phyloP scores from a whole-genome alignment of 2,888 invertebrate genomes.

The Seira musarum region DNA sequence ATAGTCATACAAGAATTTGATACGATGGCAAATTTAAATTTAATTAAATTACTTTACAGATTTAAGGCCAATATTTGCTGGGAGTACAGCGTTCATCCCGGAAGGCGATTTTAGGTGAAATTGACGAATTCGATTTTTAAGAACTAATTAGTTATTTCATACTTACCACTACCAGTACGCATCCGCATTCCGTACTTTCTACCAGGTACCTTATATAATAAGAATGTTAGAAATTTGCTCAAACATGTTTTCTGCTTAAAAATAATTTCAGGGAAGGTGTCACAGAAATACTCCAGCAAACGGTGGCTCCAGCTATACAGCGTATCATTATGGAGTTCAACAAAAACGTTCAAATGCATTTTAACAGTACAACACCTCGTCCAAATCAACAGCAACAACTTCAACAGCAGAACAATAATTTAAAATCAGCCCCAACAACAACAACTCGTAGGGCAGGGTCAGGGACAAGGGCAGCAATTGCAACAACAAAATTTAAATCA shows the following conservation, averaged over 20 bases:
- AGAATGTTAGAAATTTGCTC: too few relatives aligned
- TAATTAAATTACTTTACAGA: too few relatives aligned
- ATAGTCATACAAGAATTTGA: too few relatives aligned
- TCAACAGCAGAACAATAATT: background rate
- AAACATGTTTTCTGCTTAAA: too few relatives aligned
- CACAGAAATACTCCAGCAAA: background rate
- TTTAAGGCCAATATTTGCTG: background rate
- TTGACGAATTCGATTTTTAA: too few relatives aligned
- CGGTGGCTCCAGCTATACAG: background rate
- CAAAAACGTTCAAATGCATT: conserved; percentile 16
- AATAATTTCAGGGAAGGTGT: background rate
- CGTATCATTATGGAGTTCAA: background rate
- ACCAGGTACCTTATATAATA: too few relatives aligned
- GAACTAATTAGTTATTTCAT: too few relatives aligned
- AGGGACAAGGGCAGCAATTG: too few relatives aligned
- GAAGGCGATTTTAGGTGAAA: background rate
- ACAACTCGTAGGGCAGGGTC: too few relatives aligned
- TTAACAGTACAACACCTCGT: conserved; percentile 22
- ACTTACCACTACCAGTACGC: too few relatives aligned
- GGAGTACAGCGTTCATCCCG: conserved; percentile 35
- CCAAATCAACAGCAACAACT: conserved; percentile 3
- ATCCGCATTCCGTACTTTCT: too few relatives aligned
- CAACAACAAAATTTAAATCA: conserved; percentile 34
- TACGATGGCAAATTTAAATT: too few relatives aligned
- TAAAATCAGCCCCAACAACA: conserved; percentile 14